Evolutionary conservation across 2,113 vertebrate species (phyloP).

Genomic region (Neolamprologus sp.): DNA sequence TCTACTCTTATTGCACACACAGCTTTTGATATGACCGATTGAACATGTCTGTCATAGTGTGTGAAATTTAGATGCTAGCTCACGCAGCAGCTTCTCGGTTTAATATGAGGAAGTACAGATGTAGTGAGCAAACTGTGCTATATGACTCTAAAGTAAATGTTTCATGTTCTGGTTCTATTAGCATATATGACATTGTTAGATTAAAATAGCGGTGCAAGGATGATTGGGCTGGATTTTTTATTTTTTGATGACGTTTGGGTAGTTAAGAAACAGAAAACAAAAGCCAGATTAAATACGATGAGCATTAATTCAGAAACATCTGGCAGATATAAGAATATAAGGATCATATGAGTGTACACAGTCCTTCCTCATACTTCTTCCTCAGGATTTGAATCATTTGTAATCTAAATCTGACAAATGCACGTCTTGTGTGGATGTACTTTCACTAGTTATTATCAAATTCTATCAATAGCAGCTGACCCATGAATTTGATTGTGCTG

Average conservation of each 20-base stretch:
- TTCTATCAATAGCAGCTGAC: neutral
- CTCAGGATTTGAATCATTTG: rapidly evolving
- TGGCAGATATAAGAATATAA: neutral
- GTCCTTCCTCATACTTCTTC: neutral
- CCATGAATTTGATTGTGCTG: neutral
- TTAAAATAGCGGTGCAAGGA: neutral
- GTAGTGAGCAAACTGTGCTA: neutral
- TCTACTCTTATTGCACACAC: neutral
- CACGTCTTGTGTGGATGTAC: rapidly evolving
- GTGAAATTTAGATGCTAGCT: neutral
- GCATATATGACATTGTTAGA: neutral
- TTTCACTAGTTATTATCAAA: neutral
- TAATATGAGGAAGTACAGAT: neutral
- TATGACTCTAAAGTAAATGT: neutral
- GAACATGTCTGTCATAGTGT: neutral
- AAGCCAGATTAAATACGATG: neutral
- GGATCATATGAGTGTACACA: neutral
- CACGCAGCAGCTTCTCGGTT: neutral
- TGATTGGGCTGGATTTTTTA: neutral
- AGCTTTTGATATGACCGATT: neutral
- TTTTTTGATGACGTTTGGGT: neutral
- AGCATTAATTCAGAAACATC: neutral
- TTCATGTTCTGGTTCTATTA: neutral
- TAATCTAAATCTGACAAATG: neutral
- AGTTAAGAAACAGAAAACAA: neutral